phyloP scores from a whole-genome alignment of 2,113 vertebrate species.

The Sprattus sprattus region DNA sequence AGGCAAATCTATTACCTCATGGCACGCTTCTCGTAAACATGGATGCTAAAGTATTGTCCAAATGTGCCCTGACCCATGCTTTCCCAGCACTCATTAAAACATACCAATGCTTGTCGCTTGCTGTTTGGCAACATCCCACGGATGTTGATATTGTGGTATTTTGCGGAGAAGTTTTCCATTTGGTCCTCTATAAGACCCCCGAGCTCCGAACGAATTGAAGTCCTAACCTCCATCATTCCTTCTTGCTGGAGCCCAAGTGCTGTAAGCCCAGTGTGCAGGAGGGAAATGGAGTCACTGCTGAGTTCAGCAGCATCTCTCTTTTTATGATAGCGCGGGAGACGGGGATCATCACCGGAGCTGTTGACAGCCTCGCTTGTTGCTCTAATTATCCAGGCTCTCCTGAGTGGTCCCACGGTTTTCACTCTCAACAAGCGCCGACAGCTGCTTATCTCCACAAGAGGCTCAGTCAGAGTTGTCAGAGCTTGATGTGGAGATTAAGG shows the following conservation, averaged over 20 bases:
- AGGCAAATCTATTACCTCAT: neutral
- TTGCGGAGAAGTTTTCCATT: neutral
- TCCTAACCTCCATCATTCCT: slow-evolving; percentile 10
- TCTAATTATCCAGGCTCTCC: neutral
- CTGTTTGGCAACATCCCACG: neutral
- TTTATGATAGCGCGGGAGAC: neutral
- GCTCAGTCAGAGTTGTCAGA: slow-evolving; percentile 6
- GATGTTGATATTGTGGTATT: neutral
- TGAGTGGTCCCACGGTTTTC: neutral
- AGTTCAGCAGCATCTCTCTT: neutral
- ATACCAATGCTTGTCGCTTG: neutral
- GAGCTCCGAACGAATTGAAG: neutral
- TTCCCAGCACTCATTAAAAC: neutral
- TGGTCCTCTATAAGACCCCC: neutral
- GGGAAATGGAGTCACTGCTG: neutral
- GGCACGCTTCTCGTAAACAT: neutral
- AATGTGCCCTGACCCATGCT: neutral
- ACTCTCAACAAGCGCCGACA: neutral
- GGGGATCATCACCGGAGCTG: neutral
- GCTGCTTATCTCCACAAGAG: slow-evolving; percentile 10
- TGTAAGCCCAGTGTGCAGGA: neutral
- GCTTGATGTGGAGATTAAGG: neutral
- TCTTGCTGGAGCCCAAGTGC: neutral
- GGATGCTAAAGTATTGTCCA: neutral
- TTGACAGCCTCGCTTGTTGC: slow-evolving; percentile 15